A percentile compares a stretch with the other conserved stretches of the same genome.
phyloP scores from a whole-genome alignment of 2,888 invertebrate species.

The Seira ritae region DNA sequence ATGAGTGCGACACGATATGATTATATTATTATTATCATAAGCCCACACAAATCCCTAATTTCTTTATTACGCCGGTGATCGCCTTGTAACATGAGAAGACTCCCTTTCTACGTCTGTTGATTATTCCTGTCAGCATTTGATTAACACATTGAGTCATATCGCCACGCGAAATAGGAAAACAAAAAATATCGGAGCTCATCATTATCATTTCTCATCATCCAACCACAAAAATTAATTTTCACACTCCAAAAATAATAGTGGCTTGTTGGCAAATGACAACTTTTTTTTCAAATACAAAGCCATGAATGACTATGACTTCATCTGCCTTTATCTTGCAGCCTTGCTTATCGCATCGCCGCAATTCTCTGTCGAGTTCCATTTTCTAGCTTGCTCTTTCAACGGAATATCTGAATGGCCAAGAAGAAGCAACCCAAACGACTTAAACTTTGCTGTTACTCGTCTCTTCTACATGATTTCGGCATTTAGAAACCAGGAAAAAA shows the following conservation, averaged over 20 bases:
- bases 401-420: not conserved
- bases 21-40: not conserved
- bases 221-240: constrained; percentile 14
- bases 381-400: not conserved
- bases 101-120: not conserved
- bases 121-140: constrained; percentile 11
- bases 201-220: not conserved
- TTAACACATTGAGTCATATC: not conserved
- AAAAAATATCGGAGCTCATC: not conserved
- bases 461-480: constrained; percentile 4
- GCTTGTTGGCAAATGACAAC: constrained; percentile 1
- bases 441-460: too few relatives aligned
- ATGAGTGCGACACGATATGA: constrained; percentile 11
- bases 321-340: not conserved
- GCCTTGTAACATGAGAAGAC: constrained; percentile 4
- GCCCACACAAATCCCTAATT: constrained; percentile 18
- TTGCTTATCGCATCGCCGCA: not conserved
- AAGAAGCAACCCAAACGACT: not conserved
- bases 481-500: not conserved
- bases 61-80: constrained; percentile 3
- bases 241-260: constrained; percentile 17
- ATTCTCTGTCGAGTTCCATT: not conserved
- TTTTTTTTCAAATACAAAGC: constrained; percentile 13
- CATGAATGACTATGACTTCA: constrained; percentile 20
- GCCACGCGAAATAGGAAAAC: not conserved